phyloP scores from a whole-genome alignment of 1,140 invertebrate species.

The Pogonomyrmex californicus region DNA sequence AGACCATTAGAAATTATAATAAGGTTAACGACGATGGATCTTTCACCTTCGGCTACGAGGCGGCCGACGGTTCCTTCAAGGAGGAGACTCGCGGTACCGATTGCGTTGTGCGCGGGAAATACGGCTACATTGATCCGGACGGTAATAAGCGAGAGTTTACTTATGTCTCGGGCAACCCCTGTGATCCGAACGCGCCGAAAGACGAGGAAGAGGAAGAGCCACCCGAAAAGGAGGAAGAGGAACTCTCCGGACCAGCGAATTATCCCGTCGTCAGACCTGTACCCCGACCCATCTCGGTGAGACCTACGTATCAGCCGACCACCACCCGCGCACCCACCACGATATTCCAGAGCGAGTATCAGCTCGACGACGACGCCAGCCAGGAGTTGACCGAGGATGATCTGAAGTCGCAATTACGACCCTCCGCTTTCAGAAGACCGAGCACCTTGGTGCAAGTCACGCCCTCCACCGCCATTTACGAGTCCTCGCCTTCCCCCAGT shows the following conservation, averaged over 20 bases:
- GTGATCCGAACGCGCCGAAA: slow-evolving; percentile 93
- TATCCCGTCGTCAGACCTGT: slow-evolving; percentile 88
- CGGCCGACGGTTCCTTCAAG: slow-evolving; percentile 96
- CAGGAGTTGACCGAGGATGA: slow-evolving; percentile 89
- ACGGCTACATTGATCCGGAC: slow-evolving; percentile 95
- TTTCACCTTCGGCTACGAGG: slow-evolving; percentile 96
- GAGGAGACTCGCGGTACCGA: slow-evolving; percentile 95
- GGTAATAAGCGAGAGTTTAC: slow-evolving; percentile 95
- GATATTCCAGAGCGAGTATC: slow-evolving; percentile 90
- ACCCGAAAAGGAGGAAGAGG: slow-evolving; percentile 86
- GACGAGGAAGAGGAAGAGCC: slow-evolving; percentile 89
- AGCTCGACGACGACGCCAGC: slow-evolving; percentile 87
- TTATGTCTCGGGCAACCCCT: slow-evolving; percentile 96
- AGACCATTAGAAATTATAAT: slow-evolving; percentile 93
- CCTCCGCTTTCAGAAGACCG: slow-evolving; percentile 78
- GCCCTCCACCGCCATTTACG: slow-evolving; percentile 80
- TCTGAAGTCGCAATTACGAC: slow-evolving; percentile 81
- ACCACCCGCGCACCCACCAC: slow-evolving; percentile 89
- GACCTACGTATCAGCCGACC: slow-evolving; percentile 84
- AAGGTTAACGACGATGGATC: slow-evolving; percentile 95
- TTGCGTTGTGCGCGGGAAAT: slow-evolving; percentile 95
- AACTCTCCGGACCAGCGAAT: slow-evolving; percentile 89
- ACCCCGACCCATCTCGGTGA: slow-evolving; percentile 81
- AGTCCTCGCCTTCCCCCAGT: slow-evolving; percentile 80
- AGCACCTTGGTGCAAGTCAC: slow-evolving; percentile 78